These are phyloP conservation scores for Bellardia pandia DNA, from an alignment of 2,888 invertebrate species.

Conservation along the genomic window DNA sequence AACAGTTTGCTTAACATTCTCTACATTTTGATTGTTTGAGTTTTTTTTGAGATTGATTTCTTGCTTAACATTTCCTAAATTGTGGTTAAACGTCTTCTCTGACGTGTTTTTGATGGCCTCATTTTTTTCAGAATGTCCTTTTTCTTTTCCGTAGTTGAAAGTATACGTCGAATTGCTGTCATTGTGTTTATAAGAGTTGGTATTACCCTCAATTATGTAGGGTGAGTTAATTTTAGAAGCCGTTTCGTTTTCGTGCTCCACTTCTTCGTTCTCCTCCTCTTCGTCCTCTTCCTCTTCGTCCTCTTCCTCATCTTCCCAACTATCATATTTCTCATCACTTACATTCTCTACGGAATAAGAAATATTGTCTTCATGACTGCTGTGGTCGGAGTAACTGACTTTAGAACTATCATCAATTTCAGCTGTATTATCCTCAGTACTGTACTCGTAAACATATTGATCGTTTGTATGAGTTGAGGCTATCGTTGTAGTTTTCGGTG, in stretches of 20 bases:
- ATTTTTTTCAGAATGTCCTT: neutral
- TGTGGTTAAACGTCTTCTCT: neutral
- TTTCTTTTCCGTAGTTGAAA: neutral
- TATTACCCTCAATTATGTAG: neutral
- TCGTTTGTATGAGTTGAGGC: neutral
- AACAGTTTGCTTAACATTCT: neutral
- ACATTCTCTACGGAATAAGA: neutral
- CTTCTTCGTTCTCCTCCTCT: neutral
- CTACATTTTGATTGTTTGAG: neutral
- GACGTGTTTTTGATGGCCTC: neutral
- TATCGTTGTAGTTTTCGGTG: neutral
- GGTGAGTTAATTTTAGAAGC: neutral
- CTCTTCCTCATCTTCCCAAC: neutral
- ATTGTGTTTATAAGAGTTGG: constrained; percentile 4
- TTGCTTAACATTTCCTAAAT: too few species aligned
- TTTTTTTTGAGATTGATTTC: neutral
- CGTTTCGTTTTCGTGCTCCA: neutral
- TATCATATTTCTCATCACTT: neutral
- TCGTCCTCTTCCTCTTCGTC: neutral
- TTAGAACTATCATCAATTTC: neutral
- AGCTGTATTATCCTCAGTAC: neutral
- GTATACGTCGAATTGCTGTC: neutral
- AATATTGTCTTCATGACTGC: neutral
- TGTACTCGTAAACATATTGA: neutral
- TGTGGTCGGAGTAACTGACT: neutral